Conservation (phyloP, 2,888 invertebrate genomes). For the Amblyteles armatorius region DNA sequence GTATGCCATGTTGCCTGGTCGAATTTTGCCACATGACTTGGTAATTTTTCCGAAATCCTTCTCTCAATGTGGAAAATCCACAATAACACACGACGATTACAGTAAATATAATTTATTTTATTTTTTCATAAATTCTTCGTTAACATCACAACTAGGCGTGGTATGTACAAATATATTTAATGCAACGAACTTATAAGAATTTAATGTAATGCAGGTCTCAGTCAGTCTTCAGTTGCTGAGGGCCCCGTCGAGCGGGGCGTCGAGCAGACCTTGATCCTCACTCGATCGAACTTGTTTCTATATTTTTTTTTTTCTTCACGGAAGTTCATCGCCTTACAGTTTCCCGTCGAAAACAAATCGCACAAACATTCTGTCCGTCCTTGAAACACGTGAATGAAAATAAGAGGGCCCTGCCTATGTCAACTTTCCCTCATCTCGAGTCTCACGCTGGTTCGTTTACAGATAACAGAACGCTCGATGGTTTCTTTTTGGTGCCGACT, state of each 20-base stretch:
- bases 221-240: conserved; percentile 84
- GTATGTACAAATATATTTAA: conserved; percentile 83
- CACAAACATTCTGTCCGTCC: conserved; percentile 23
- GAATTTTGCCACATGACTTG: too few species aligned
- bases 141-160: conserved; percentile 80
- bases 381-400: conserved; percentile 37
- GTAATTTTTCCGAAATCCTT: too few species aligned
- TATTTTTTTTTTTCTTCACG: conserved; percentile 30
- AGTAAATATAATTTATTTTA: conserved; percentile 83
- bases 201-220: conserved; percentile 84
- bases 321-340: conserved; percentile 28
- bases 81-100: conserved; percentile 63
- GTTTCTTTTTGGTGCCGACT: conserved; percentile 32
- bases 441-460: conserved; percentile 16
- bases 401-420: conserved; percentile 8
- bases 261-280: conserved; percentile 77
- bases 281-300: conserved; percentile 62
- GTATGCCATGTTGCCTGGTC: too few species aligned
- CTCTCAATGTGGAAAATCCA: not conserved
- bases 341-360: conserved; percentile 17
- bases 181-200: conserved; percentile 81
- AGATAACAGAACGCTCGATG: not conserved
- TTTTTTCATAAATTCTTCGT: conserved; percentile 78
- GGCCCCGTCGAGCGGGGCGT: conserved; percentile 74
- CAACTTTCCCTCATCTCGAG: not conserved